Percentiles rank a stretch among this genome's conserved stretches.
phyloP scores from a whole-genome alignment of 92 coral and sea anemone species.

The Porites cylindrica region DNA sequence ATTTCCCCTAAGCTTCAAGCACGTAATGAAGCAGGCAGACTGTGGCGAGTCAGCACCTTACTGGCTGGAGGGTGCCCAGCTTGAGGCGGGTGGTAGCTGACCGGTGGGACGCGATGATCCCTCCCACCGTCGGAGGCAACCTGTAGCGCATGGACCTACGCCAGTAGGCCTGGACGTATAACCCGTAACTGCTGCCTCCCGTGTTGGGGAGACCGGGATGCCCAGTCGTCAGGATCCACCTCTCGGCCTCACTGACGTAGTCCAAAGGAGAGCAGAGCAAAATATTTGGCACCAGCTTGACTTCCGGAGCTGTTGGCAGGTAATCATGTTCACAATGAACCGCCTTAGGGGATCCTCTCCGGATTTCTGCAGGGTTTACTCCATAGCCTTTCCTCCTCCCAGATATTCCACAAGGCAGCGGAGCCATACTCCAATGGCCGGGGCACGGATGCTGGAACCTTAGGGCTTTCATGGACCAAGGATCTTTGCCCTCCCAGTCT shows the following conservation, averaged over 20 bases:
- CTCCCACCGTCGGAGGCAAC: conserved; percentile 72
- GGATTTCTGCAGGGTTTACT: no score
- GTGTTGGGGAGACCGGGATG: conserved; percentile 30
- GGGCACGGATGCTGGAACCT: no score
- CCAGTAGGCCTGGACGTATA: not conserved
- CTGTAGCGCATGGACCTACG: conserved; percentile 45
- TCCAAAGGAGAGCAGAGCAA: conserved; percentile 24
- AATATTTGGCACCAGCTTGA: not conserved
- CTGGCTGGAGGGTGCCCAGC: conserved; percentile 40
- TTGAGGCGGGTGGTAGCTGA: conserved; percentile 43
- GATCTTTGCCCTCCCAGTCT: no score
- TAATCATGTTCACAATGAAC: no score
- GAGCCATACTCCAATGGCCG: no score
- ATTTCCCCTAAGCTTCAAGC: conserved; percentile 40
- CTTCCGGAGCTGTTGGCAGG: conserved; percentile 16
- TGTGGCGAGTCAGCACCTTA: conserved; percentile 57
- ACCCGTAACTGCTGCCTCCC: not conserved
- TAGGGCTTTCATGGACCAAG: no score
- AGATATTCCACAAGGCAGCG: no score
- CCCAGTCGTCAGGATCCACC: conserved; percentile 33
- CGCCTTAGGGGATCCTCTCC: no score
- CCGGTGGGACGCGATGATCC: conserved; percentile 70
- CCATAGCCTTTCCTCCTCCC: no score
- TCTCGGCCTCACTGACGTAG: no score
- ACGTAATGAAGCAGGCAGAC: conserved; percentile 67